Evolutionary conservation across 2,888 invertebrate species (phyloP).

Genomic region (Epinotia demarniana): DNA sequence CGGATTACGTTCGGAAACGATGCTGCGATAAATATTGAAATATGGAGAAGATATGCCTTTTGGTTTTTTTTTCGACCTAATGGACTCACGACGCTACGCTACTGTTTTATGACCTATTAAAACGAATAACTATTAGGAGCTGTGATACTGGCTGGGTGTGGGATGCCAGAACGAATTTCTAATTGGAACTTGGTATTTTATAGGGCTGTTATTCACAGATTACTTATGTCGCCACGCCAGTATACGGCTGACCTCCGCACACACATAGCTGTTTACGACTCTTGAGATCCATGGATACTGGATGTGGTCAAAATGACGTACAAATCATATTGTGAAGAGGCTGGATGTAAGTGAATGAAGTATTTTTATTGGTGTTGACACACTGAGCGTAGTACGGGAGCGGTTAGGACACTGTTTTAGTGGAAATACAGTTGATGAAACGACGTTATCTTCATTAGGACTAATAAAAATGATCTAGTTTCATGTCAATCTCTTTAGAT

Average conservation of each 20-base stretch:
- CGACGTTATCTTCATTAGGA: conserved; percentile 3
- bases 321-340: background rate
- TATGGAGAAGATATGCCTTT: conserved; percentile 79
- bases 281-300: background rate
- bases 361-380: conserved; percentile 36
- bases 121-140: conserved; percentile 56
- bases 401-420: background rate
- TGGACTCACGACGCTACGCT: conserved; percentile 65
- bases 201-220: background rate
- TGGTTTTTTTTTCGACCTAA: conserved; percentile 63
- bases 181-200: conserved; percentile 52
- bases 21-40: conserved; percentile 83
- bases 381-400: conserved; percentile 27
- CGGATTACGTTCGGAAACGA: conserved; percentile 81
- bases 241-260: background rate
- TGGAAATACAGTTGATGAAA: background rate
- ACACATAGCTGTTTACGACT: background rate
- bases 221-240: background rate
- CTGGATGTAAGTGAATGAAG: conserved; percentile 35
- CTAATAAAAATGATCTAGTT: background rate
- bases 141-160: conserved; percentile 44
- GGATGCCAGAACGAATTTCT: conserved; percentile 52
- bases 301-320: background rate
- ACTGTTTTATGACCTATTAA: conserved; percentile 80
- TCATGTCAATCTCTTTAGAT: background rate